Conservation (phyloP, 2,113 vertebrate genomes). For the Plectropomus leopardus region DNA sequence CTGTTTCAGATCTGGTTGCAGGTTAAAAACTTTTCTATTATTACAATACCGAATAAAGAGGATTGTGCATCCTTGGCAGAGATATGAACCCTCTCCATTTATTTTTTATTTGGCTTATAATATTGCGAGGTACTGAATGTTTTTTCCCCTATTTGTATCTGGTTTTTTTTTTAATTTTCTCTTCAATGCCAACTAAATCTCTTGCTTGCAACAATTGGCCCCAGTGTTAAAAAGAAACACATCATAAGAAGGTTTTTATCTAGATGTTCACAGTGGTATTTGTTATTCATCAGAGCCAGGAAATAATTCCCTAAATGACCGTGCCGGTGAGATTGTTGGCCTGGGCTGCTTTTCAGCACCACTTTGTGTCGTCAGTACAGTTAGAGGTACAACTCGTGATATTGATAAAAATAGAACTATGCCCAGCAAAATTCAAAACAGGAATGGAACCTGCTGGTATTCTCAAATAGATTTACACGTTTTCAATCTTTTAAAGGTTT, state of each 20-base stretch:
- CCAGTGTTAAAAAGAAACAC: not conserved
- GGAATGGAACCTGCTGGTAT: not conserved
- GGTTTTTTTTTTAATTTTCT: conserved; percentile 17
- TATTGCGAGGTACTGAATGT: conserved; percentile 1
- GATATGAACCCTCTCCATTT: not conserved
- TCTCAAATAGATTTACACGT: not conserved
- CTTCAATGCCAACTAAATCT: conserved; percentile 15
- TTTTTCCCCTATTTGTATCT: not conserved
- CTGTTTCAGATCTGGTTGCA: not conserved
- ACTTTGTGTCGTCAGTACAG: conserved; percentile 9
- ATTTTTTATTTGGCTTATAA: conserved; percentile 32
- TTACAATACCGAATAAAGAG: conserved; percentile 14
- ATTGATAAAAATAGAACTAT: too few species aligned
- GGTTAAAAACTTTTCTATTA: conserved; percentile 22
- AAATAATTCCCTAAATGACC: not conserved
- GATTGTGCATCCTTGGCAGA: conserved; percentile 9
- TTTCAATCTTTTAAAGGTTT: not conserved
- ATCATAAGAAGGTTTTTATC: not conserved
- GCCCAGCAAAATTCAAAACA: not conserved
- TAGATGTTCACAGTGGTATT: not conserved
- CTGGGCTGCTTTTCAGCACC: not conserved
- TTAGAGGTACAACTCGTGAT: not conserved
- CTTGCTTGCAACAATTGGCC: not conserved
- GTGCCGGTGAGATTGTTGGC: not conserved
- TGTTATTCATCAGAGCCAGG: not conserved